Base-by-base conservation (phyloP, 2,797 vertebrate genomes). In the Myoxocephalus aenaeus region DNA sequence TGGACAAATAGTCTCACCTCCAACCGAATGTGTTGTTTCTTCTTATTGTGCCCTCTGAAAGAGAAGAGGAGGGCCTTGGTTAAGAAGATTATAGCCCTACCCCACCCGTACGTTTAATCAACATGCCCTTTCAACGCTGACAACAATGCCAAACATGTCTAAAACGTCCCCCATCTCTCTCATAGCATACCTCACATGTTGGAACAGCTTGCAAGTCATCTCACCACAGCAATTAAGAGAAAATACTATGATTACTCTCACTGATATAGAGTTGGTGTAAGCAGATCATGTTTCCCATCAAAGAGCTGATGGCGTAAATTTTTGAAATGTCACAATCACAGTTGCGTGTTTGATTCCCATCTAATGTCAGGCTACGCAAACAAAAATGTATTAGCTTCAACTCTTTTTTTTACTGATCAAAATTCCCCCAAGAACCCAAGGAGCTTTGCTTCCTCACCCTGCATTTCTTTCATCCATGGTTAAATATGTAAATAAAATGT, bases 401-500 rank as follows among this genome's bases (percentile, higher is more conserved):
- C 96, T 97, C 92, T 96, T 96, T 97, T 97, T 34, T 42, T 95
- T 96, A 96, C 96, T 96, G 96, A 97, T 96, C 95, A 92, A 95
- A 96, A 97, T 96, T 97, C 96, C 96, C 96, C 94, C 87, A 96
- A 96, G 94, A 93, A 92, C 59, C 93, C 90, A 40, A 92, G 94
- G 94, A 93, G 96, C 96, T 96, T 96, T 97, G 95, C 94, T 95
- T 95, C 90, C 89, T 96, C 94, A 84, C 95, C 94, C 95, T 94
- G 94, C 88, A 88, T 95, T 96, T 93, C 96, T 98, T 98, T 98
- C 97, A 99, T 98, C 97, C 96, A 87, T 97, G 97, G 96, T 98
- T 99, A 98, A 98, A 99, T 99, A 99, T 99, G 98, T 99, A 99
- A 99, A 99, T 99, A 99, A 98, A 99, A 99, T 96, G 97, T 99